Evolutionary conservation across 2,888 invertebrate species (phyloP).

Genomic region (Cynaeus angustus): DNA sequence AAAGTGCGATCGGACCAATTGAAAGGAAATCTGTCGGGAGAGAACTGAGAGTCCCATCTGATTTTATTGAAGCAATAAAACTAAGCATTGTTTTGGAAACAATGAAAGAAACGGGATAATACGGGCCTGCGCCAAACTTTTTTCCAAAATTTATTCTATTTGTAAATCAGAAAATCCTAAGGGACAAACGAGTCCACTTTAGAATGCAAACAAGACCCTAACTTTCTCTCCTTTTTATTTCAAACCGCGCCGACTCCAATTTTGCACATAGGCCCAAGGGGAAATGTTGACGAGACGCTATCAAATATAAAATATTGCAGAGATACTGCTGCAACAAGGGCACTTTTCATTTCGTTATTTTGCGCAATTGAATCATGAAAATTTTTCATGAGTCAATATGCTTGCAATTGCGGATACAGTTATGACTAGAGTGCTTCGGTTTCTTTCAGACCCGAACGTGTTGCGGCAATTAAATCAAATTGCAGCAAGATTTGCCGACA

Average conservation of each 20-base stretch:
- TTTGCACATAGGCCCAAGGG: constrained; percentile 58
- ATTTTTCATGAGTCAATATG: constrained; percentile 46
- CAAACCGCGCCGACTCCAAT: constrained; percentile 59
- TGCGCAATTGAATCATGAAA: constrained; percentile 42
- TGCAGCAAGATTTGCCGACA: constrained; percentile 28
- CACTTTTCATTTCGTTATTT: constrained; percentile 49
- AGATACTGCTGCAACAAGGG: constrained; percentile 40
- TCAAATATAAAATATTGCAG: constrained; percentile 62
- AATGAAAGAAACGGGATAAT: constrained; percentile 44
- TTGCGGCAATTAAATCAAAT: constrained; percentile 32
- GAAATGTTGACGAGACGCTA: constrained; percentile 60
- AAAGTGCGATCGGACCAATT: constrained; percentile 21
- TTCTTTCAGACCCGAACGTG: constrained; percentile 27
- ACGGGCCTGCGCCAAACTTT: constrained; percentile 44
- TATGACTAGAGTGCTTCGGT: neutral
- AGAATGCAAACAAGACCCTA: constrained; percentile 60
- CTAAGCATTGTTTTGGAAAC: constrained; percentile 47
- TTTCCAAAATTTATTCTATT: constrained; percentile 60
- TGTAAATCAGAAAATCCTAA: constrained; percentile 59
- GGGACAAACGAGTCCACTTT: constrained; percentile 57
- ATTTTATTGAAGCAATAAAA: constrained; percentile 43
- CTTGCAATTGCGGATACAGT: constrained; percentile 16
- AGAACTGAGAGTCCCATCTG: constrained; percentile 20
- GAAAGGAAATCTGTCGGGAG: constrained; percentile 17
- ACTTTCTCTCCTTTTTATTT: constrained; percentile 59